Evolutionary conservation across 1,140 invertebrate species (phyloP), one percentile per base, ranked within the genome.

Genomic region (Lucilia sericata): DNA sequence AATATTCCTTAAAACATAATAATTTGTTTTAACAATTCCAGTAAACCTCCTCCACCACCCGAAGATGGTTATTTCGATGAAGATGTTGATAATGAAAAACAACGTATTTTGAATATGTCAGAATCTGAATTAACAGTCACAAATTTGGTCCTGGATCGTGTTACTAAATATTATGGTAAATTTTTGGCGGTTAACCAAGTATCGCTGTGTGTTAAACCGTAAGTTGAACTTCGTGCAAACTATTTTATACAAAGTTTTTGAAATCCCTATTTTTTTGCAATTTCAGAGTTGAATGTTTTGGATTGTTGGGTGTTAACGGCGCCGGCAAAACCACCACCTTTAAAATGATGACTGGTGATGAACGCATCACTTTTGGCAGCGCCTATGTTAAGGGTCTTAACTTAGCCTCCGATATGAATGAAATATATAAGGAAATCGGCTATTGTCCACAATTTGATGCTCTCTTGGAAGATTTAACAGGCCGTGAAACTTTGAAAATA

Each of bases 391-490:
- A 92, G 83, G 93, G 94, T 2, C 87, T 92, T 19, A 93, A 92
- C 47, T 90, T 94, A 30, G 92, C 92, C 84, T 91, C 84, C 4
- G 85, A 94, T 13, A 91, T 94, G 87, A 93, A 92, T 60, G 87
- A 91, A 83, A 93, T 94, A 3, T 92, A 94, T 84, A 91, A 94
- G 86, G 90, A 92, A 85, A 93, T 96, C 85, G 95, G 96, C 17
- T 97, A 97, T 87, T 97, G 96, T 91, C 96, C 96, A 14, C 96
- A 97, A 91, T 96, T 95, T 91, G 96, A 97, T 92, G 97, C 96
- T 5, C 91, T 98, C 47, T 93, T 97, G 84, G 94, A 95, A 81
- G 94, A 96, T 87, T 91, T 98, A 65, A 97, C 96, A 0, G 96
- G 96, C 0, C 91, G 94, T 83, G 95, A 98, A 90, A 96, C 95